A percentile compares a stretch with the other conserved stretches of the same genome.
These are phyloP conservation scores for Pollenia griseotomentosa DNA, from an alignment of 2,888 invertebrate genomes.

Conservation along the genomic window DNA sequence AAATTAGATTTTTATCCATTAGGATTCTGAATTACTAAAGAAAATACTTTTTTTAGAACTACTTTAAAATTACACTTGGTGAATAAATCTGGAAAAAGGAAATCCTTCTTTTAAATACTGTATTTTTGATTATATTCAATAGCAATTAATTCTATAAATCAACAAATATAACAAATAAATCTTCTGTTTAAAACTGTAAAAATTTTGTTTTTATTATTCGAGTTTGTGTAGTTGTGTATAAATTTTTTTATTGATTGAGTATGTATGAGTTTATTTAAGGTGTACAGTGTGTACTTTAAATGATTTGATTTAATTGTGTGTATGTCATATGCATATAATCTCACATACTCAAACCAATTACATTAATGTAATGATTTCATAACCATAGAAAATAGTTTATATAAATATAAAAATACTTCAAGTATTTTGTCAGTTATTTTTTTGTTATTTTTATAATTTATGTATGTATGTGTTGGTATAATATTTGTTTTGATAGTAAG, in stretches of 20 bases:
- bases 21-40: too few species aligned
- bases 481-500: neutral
- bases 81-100: neutral
- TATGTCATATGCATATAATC: neutral
- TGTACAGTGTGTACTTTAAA: too few species aligned
- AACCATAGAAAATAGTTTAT: constrained; percentile 22
- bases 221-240: neutral
- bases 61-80: too few species aligned
- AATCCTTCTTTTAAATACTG: constrained; percentile 12
- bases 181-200: constrained; percentile 5
- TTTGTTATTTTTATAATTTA: constrained; percentile 15
- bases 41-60: too few species aligned
- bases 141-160: constrained; percentile 28
- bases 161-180: constrained; percentile 53
- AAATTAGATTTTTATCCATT: too few species aligned
- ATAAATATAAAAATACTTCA: constrained; percentile 1
- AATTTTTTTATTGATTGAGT: constrained; percentile 3
- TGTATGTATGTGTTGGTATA: neutral
- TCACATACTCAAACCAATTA: neutral
- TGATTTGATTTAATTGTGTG: neutral
- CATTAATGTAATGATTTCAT: too few species aligned
- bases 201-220: constrained; percentile 35
- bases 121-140: neutral
- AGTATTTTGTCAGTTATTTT: constrained; percentile 6
- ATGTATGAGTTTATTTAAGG: too few species aligned